These are phyloP conservation scores for Heliothis virescens DNA, from an alignment of 1,140 invertebrate species.

Conservation along the genomic window DNA sequence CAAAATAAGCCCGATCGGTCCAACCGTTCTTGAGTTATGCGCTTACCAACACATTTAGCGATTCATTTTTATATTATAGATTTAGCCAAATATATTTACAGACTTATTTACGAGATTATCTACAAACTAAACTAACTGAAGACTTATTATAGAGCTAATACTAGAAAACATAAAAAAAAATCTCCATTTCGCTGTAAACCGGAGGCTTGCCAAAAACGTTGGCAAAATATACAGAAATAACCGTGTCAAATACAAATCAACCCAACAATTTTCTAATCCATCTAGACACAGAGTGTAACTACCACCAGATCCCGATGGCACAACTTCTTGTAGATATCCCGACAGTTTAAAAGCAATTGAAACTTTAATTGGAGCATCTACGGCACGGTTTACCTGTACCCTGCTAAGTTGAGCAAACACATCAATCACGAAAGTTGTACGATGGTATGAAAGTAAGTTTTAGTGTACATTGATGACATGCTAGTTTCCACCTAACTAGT, in stretches of 20 bases:
- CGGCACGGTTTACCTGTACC: slow-evolving; percentile 16
- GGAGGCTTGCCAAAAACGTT: no score
- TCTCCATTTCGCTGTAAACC: no score
- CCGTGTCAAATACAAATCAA: neutral
- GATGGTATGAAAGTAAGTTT: neutral
- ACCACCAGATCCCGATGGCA: neutral
- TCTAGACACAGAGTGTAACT: neutral
- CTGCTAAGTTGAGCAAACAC: slow-evolving; percentile 5
- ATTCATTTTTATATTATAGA: no score
- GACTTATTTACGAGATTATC: no score
- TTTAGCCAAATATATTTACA: no score
- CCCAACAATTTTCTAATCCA: neutral
- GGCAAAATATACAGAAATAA: no score
- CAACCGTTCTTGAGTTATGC: no score
- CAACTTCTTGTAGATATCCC: neutral
- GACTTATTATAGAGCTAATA: no score
- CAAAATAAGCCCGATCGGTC: no score
- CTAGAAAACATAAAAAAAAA: no score
- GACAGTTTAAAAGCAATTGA: slow-evolving; percentile 31
- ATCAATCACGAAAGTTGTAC: slow-evolving; percentile 23
- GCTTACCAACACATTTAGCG: no score
- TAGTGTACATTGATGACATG: neutral
- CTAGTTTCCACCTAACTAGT: neutral
- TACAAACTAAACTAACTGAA: no score
- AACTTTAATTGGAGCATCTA: slow-evolving; percentile 38